Evolutionary conservation across 2,113 vertebrate genomes (phyloP).

Genomic region (Parus major): DNA sequence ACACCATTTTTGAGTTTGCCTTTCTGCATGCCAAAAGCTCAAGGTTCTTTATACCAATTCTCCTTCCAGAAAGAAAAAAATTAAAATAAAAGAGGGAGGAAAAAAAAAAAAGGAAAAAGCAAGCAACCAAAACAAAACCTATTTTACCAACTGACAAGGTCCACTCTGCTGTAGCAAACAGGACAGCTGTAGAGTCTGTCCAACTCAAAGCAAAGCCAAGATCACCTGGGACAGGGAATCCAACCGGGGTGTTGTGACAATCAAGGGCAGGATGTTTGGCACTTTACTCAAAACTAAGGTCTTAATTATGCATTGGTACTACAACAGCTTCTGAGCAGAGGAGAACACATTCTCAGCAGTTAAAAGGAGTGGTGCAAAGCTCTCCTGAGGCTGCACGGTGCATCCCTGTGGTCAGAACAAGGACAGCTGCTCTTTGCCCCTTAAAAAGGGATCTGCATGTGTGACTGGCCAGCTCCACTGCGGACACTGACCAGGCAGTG

Average conservation of each 20-base stretch:
- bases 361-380: background rate
- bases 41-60: background rate
- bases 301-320: background rate
- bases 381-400: background rate
- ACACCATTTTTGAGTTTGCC: background rate
- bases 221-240: background rate
- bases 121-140: background rate
- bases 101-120: background rate
- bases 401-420: rapidly evolving
- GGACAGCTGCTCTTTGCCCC: background rate
- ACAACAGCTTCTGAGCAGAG: background rate
- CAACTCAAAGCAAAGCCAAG: background rate
- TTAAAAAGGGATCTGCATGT: rapidly evolving
- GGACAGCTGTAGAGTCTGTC: background rate
- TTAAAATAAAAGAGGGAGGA: rapidly evolving
- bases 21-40: background rate
- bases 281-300: background rate
- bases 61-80: background rate
- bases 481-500: background rate
- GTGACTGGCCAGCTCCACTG: rapidly evolving
- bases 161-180: background rate
- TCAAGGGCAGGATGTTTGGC: background rate
- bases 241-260: rapidly evolving
- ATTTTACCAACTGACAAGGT: background rate
- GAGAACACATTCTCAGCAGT: background rate